phyloP scores from a whole-genome alignment of 2,797 vertebrate species.

The Meda fulgida region DNA sequence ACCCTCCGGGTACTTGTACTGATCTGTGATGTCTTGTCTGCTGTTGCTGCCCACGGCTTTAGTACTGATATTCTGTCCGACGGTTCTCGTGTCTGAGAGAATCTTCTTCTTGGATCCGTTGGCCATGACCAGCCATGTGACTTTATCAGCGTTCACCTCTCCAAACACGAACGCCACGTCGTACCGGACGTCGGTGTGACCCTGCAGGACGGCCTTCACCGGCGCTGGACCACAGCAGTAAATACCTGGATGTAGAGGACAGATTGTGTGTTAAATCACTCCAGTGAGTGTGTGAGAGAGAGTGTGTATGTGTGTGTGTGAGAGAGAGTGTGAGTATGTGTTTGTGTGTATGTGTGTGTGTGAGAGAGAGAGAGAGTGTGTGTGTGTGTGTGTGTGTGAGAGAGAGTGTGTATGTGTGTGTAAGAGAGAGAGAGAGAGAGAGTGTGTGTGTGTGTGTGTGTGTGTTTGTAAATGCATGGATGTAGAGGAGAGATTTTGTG shows the following conservation, averaged over 20 bases:
- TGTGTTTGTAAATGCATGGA: too few species aligned
- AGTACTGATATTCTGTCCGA: conserved; percentile 50
- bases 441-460: too few species aligned
- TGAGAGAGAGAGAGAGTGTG: too few species aligned
- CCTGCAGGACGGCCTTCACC: conserved; percentile 49
- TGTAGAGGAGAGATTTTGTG: too few species aligned
- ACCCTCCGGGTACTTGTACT: conserved; percentile 56
- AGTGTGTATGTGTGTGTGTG: too few species aligned
- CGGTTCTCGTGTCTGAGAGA: background rate
- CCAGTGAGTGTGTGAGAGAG: too few species aligned
- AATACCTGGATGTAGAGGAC: conserved; percentile 15
- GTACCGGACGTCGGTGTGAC: conserved; percentile 34
- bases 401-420: too few species aligned
- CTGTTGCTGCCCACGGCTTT: conserved; percentile 43
- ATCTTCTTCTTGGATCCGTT: conserved; percentile 33
- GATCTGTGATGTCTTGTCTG: conserved; percentile 45
- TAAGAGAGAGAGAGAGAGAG: too few species aligned
- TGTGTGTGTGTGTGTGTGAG: too few species aligned
- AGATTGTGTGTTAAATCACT: too few species aligned
- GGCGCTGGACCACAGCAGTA: conserved; percentile 57
- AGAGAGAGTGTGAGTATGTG: too few species aligned
- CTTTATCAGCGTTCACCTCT: conserved; percentile 54
- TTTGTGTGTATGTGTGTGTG: too few species aligned
- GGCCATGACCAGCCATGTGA: conserved; percentile 39
- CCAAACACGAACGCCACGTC: conserved; percentile 54